These are phyloP conservation scores for Tetheella fluctuosa DNA, from an alignment of 2,888 invertebrate genomes.

Conservation along the genomic window DNA sequence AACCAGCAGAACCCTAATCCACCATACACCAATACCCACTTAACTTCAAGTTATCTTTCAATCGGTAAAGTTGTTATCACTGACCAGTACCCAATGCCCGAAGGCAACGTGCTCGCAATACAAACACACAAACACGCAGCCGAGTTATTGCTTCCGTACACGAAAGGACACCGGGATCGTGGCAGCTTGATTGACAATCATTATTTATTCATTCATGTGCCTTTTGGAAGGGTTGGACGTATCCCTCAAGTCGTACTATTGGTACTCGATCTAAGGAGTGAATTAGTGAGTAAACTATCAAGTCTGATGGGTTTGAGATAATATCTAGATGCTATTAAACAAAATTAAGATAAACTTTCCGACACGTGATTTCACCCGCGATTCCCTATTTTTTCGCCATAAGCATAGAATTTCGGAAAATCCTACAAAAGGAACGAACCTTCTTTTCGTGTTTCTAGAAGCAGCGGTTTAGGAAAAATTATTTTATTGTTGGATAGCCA, in stretches of 20 bases:
- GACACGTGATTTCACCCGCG: too few species aligned
- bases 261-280: slow-evolving; percentile 26
- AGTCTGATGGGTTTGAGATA: too few species aligned
- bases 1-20: slow-evolving; percentile 1
- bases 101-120: slow-evolving; percentile 6
- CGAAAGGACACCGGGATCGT: slow-evolving; percentile 33
- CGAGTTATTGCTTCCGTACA: slow-evolving; percentile 44
- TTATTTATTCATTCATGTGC: slow-evolving; percentile 70
- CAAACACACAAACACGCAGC: slow-evolving; percentile 13
- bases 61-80: slow-evolving; percentile 4
- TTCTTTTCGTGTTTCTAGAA: too few species aligned
- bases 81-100: background rate
- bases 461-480: too few species aligned
- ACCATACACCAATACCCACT: slow-evolving; percentile 1
- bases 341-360: too few species aligned
- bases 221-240: slow-evolving; percentile 57
- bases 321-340: too few species aligned
- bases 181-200: slow-evolving; percentile 62
- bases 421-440: too few species aligned
- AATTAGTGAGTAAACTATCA: too few species aligned
- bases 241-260: slow-evolving; percentile 27
- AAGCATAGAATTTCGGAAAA: too few species aligned
- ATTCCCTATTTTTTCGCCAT: too few species aligned
- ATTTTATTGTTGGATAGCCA: too few species aligned
- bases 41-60: slow-evolving; percentile 2